phyloP scores from a whole-genome alignment of 2,797 vertebrate genomes.

The Alauda arvensis region DNA sequence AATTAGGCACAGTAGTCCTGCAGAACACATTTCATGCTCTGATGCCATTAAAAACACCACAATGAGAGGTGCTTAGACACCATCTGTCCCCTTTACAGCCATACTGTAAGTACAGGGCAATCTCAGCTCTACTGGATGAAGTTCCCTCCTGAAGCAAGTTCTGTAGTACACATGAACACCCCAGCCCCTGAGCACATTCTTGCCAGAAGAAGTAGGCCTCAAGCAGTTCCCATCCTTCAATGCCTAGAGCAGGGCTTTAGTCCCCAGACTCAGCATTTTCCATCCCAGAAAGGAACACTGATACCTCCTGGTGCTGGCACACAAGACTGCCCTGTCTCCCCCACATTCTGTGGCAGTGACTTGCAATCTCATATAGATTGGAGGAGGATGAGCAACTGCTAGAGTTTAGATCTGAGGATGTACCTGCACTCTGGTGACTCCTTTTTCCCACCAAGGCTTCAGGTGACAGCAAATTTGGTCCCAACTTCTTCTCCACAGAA shows the following conservation, averaged over 20 bases:
- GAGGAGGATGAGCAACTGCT: background rate
- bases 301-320: background rate
- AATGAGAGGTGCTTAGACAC: background rate
- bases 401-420: background rate
- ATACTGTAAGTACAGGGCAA: background rate
- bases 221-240: background rate
- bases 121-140: background rate
- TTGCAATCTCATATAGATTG: background rate
- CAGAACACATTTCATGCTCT: background rate
- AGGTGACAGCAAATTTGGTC: conserved; percentile 8
- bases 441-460: conserved; percentile 15
- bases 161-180: background rate
- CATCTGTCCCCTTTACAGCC: background rate
- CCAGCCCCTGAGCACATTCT: background rate
- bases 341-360: background rate
- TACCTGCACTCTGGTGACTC: conserved; percentile 55
- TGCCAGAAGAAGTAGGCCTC: background rate
- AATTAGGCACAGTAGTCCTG: background rate
- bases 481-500: background rate
- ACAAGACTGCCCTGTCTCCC: background rate
- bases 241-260: background rate
- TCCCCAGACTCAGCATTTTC: background rate
- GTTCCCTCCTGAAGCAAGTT: background rate
- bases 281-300: background rate
- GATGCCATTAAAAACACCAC: background rate